phyloP scores from a whole-genome alignment of 2,888 invertebrate genomes.

The Gryllus longicercus region DNA sequence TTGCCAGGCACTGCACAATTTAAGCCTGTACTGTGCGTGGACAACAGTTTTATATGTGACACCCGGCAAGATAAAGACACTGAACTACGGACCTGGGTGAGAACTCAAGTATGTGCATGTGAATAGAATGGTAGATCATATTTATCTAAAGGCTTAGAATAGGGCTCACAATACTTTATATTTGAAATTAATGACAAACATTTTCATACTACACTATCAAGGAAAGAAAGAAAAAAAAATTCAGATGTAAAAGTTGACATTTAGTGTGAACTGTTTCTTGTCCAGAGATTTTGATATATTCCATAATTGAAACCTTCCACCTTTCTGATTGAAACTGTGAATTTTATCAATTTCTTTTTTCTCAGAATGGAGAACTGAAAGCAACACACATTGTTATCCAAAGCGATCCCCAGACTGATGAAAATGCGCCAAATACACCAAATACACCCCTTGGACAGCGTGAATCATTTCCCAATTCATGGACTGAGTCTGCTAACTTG shows the following conservation, averaged over 20 bases:
- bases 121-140: neutral
- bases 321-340: neutral
- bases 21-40: constrained; percentile 75
- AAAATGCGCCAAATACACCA: constrained; percentile 37
- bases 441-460: constrained; percentile 40
- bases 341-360: neutral
- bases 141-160: too few relatives aligned
- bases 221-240: too few relatives aligned
- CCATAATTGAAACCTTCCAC: neutral
- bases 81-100: constrained; percentile 42
- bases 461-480: constrained; percentile 50
- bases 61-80: constrained; percentile 53
- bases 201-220: too few relatives aligned
- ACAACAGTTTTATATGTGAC: constrained; percentile 77
- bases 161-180: too few relatives aligned
- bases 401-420: constrained; percentile 41
- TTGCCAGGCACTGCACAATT: constrained; percentile 56
- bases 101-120: constrained; percentile 38
- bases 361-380: constrained; percentile 61
- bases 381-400: constrained; percentile 74
- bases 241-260: too few relatives aligned
- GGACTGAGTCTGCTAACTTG: constrained; percentile 76
- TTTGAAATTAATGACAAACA: too few relatives aligned
- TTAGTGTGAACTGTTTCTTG: neutral
- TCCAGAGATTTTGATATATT: neutral